Evolutionary conservation across 2,797 vertebrate genomes (phyloP).

Genomic region (Acridotheres tristis): DNA sequence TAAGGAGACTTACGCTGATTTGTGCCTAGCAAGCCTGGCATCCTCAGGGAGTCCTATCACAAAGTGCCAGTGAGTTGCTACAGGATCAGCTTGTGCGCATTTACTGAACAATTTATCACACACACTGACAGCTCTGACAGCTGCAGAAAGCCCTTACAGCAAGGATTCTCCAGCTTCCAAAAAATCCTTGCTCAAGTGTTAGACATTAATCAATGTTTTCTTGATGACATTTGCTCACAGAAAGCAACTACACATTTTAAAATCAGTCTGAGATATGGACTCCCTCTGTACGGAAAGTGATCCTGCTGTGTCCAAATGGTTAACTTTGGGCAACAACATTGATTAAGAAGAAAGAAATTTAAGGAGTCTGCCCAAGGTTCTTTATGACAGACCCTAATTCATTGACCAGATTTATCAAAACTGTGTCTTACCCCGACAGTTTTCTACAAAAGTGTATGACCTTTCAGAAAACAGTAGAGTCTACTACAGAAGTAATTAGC

Average conservation of each 20-base stretch:
- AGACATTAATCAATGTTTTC: neutral
- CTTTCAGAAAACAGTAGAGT: neutral
- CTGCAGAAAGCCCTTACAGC: neutral
- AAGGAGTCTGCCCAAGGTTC: neutral
- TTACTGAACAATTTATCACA: neutral
- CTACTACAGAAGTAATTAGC: neutral
- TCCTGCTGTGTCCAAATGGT: neutral
- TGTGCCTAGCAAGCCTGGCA: neutral
- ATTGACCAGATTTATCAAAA: neutral
- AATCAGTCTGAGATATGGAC: neutral
- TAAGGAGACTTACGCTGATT: neutral
- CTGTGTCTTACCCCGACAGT: neutral
- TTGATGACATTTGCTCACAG: neutral
- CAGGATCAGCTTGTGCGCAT: neutral
- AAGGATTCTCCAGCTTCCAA: neutral
- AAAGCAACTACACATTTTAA: neutral
- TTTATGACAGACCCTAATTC: neutral
- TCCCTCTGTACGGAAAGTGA: rapidly evolving
- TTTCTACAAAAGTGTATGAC: neutral
- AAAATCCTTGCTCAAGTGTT: neutral
- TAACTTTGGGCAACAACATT: neutral
- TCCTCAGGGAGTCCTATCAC: neutral
- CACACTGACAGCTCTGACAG: neutral
- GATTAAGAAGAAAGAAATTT: neutral
- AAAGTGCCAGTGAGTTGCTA: neutral